Evolutionary conservation across 2,888 invertebrate genomes (phyloP), one percentile per base, ranked within the genome.

Genomic region (Rhamnusium bicolor): DNA sequence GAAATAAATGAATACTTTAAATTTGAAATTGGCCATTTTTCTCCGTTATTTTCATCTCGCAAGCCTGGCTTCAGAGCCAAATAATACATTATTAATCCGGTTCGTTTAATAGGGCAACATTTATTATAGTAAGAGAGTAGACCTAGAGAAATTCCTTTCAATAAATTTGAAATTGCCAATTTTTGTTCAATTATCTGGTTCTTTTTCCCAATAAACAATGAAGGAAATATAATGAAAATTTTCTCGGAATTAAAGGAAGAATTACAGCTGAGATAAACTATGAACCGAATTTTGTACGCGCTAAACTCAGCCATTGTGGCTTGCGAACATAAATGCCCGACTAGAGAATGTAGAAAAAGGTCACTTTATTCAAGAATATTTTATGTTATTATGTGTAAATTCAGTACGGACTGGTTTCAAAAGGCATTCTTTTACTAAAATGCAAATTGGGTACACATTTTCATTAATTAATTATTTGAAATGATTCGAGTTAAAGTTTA

Each of bases 261-360:
- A 76, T 77, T 79, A 79, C 77, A 71, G 70, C 76, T 63, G 71
- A 72, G 69, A 79, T 79, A 79, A 75, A 79, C 73, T 76, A 73
- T 66, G 71, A 62, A 71, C 68, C 54, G 71, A 71, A 74, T 67
- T 71, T 69, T 65, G 68, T 53, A 65, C 58, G 69, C 71, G 65
- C 71, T 69, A 65, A 66, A 73, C 71, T n/a, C 51, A 18, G 14
- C 51, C 51, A 51, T 53, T 32, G 51, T 54, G 65, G 61, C 46
- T 46, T 46, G 18, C 47, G 19, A 58, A 61, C 61, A 61, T 46
- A 61, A 61, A 61, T 61, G 40, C 46, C 21, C 14, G 46, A 24
- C 16, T 61, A 46, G 19, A 46, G 61, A 46, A 46, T 61, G 61
- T 46, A 21, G 46, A 61, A 12, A 21, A 21, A n/a, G 61, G 61